phyloP scores from a whole-genome alignment of 2,888 invertebrate species.

The Bembecia ichneumoniformis region DNA sequence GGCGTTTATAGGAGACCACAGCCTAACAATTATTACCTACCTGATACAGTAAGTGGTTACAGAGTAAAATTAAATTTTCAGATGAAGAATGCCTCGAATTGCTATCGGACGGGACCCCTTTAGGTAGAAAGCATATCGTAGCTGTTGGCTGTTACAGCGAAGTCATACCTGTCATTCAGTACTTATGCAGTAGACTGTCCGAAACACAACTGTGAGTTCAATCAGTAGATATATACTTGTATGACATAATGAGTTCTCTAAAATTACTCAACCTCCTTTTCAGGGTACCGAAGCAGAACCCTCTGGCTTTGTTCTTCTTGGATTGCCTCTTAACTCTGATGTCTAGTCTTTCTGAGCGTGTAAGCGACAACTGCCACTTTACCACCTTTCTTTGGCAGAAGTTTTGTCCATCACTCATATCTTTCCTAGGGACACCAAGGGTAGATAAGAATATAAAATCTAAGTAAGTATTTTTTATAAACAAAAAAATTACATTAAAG shows the following conservation, averaged over 20 bases:
- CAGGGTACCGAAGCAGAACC: conserved; percentile 75
- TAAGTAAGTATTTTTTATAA: conserved; percentile 53
- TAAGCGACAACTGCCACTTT: conserved; percentile 87
- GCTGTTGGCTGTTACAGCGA: conserved; percentile 91
- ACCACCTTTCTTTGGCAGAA: conserved; percentile 93
- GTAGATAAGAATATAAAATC: conserved; percentile 85
- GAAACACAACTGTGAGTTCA: conserved; percentile 80
- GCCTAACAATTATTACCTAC: too few species aligned
- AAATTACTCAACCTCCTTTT: conserved; percentile 14
- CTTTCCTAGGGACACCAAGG: conserved; percentile 89
- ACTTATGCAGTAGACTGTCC: conserved; percentile 87
- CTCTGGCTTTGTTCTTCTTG: conserved; percentile 81
- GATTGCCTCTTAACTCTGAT: conserved; percentile 90
- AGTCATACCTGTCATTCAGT: conserved; percentile 91
- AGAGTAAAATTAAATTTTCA: conserved; percentile 24
- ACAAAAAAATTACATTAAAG: not conserved
- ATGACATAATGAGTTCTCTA: not conserved
- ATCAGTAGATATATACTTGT: not conserved
- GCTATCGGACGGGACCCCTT: conserved; percentile 62
- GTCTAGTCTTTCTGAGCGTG: conserved; percentile 85
- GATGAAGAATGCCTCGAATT: conserved; percentile 86
- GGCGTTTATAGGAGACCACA: too few species aligned
- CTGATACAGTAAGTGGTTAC: too few species aligned
- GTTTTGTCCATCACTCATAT: conserved; percentile 90
- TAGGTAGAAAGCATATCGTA: conserved; percentile 64